These are phyloP conservation scores for Nannoperca obscura DNA, from an alignment of 2,797 vertebrate genomes.

Conservation along the genomic window DNA sequence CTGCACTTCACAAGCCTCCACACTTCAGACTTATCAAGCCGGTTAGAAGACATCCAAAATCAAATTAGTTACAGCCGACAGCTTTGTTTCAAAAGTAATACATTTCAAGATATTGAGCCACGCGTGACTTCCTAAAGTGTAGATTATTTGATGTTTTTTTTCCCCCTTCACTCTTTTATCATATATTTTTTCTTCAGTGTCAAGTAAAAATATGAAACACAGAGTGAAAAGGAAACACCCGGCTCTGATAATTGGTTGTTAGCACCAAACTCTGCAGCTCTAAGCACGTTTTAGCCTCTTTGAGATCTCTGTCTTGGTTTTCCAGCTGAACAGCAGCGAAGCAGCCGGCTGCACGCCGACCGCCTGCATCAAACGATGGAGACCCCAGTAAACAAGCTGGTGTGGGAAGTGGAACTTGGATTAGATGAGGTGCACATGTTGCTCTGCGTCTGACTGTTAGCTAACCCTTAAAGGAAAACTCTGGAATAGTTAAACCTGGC, in stretches of 20 bases:
- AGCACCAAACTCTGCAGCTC: slow-evolving; percentile 13
- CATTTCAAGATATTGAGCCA: slow-evolving; percentile 53
- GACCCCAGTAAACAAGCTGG: slow-evolving; percentile 9
- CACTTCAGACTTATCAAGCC: slow-evolving; percentile 72
- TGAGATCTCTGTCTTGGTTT: slow-evolving; percentile 13
- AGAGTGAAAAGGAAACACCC: slow-evolving; percentile 21
- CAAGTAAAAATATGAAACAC: neutral
- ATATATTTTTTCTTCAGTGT: slow-evolving; percentile 2
- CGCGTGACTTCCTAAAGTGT: slow-evolving; percentile 38
- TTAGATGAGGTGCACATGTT: neutral
- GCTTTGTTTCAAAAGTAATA: slow-evolving; percentile 73
- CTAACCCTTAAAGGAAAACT: neutral
- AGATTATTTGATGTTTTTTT: slow-evolving; percentile 38
- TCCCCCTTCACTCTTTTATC: neutral
- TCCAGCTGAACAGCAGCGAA: neutral
- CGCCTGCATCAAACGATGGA: slow-evolving; percentile 9
- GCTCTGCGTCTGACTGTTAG: no score
- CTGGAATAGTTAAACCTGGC: no score
- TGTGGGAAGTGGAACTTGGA: neutral
- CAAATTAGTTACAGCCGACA: slow-evolving; percentile 74
- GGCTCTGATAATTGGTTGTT: slow-evolving; percentile 27
- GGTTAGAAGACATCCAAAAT: slow-evolving; percentile 63
- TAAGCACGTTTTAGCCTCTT: slow-evolving; percentile 14
- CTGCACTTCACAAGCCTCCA: slow-evolving; percentile 59
- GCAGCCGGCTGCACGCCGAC: neutral